Conservation (phyloP, 2,113 vertebrate genomes). For the Protobothrops flavoviridis region DNA sequence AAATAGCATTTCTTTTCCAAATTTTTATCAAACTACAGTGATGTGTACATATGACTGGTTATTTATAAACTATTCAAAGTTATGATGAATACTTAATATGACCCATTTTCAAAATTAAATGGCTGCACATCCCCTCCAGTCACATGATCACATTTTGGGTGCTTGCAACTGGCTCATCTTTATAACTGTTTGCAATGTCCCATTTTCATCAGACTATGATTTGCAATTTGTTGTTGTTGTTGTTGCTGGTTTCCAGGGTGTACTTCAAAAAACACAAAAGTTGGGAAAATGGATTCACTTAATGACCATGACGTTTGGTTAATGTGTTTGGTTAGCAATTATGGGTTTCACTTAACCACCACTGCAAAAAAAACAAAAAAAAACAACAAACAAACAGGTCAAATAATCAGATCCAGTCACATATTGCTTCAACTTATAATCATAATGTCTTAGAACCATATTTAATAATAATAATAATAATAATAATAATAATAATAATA, state of each 20-base stretch:
- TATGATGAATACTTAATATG: too few species aligned
- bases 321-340: background rate
- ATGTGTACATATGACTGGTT: background rate
- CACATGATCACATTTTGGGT: too few species aligned
- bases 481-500: too few species aligned
- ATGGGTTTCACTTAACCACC: background rate
- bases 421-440: background rate
- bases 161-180: too few species aligned
- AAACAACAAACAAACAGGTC: too few species aligned
- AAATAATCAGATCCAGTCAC: background rate
- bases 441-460: background rate
- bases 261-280: background rate
- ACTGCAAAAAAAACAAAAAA: background rate
- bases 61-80: too few species aligned
- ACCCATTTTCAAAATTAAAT: too few species aligned
- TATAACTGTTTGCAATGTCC: background rate
- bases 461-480: too few species aligned
- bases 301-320: background rate
- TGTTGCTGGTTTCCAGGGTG: background rate
- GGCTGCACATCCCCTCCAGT: too few species aligned
- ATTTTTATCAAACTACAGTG: background rate
- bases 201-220: background rate
- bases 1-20: background rate
- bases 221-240: background rate
- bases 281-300: background rate